These are phyloP conservation scores for Hormaphis cornu DNA, from an alignment of 1,140 invertebrate species.

Conservation along the genomic window DNA sequence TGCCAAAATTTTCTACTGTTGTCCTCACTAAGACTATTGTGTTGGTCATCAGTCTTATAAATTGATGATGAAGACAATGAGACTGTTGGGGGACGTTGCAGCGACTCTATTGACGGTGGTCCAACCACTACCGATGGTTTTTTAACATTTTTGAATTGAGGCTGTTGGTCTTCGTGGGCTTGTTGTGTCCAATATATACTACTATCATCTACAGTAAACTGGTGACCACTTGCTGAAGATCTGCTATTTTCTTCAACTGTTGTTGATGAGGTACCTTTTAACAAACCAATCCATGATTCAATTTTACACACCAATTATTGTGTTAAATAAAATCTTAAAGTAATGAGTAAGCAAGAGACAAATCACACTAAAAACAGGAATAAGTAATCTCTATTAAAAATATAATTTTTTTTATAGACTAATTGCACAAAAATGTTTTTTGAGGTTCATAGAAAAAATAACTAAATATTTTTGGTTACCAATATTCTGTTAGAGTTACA, in stretches of 20 bases:
- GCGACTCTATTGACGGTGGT: not conserved
- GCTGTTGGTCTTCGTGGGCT: not conserved
- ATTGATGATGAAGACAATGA: not conserved
- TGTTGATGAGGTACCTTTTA: not conserved
- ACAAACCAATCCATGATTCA: too few species aligned
- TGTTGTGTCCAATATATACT: conserved; percentile 7
- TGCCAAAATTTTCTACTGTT: not conserved
- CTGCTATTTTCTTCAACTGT: not conserved
- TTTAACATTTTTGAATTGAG: conserved; percentile 16
- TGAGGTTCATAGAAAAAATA: too few species aligned
- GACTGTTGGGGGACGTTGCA: not conserved
- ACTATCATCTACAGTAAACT: not conserved
- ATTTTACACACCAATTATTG: too few species aligned
- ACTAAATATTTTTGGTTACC: too few species aligned
- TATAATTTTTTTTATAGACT: too few species aligned
- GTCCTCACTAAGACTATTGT: not conserved
- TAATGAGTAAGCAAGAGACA: too few species aligned
- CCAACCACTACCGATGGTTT: too few species aligned
- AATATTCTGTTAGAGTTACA: too few species aligned
- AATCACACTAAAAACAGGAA: too few species aligned
- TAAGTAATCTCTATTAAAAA: too few species aligned
- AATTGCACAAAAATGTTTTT: too few species aligned
- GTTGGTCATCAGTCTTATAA: conserved; percentile 6
- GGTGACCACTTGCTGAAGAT: not conserved
- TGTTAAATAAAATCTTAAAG: too few species aligned